A percentile compares a stretch with the other conserved stretches of the same genome.
Conservation (phyloP, 2,888 invertebrate species). For the Caenorhabditis sulstoni region DNA sequence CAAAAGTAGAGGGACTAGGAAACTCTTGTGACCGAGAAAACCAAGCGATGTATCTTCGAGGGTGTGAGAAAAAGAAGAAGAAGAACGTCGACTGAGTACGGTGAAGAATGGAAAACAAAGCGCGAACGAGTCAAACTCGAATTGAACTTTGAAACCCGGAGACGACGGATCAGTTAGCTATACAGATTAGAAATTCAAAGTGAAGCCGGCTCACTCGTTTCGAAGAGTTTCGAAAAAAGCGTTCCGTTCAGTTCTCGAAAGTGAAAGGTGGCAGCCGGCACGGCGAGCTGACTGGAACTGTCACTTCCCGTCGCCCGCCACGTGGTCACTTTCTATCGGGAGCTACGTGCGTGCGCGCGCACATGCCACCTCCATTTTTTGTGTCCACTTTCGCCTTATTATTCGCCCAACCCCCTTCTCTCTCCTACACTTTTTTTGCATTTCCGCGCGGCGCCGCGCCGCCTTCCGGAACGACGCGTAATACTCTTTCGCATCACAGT, state of each 20-base stretch:
- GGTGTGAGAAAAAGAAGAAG: not conserved
- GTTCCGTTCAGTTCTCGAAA: slow-evolving; percentile 4
- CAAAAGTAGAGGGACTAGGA: no score
- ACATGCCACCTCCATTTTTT: slow-evolving; percentile 14
- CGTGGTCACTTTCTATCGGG: slow-evolving; percentile 26
- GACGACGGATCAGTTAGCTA: not conserved
- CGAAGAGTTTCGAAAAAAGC: slow-evolving; percentile 1
- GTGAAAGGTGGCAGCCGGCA: not conserved
- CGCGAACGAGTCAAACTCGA: no score
- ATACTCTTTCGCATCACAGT: slow-evolving; percentile 40
- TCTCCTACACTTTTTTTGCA: slow-evolving; percentile 11
- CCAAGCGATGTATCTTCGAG: no score
- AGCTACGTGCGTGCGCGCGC: slow-evolving; percentile 10
- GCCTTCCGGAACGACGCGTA: slow-evolving; percentile 41
- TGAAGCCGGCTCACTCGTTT: not conserved
- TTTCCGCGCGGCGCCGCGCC: slow-evolving; percentile 14
- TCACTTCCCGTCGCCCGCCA: slow-evolving; percentile 10
- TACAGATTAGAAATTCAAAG: not conserved
- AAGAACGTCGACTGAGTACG: not conserved
- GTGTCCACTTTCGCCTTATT: slow-evolving; percentile 33
- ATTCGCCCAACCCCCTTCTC: no score
- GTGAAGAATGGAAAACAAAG: no score
- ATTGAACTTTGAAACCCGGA: not conserved
- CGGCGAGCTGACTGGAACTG: slow-evolving; percentile 23
- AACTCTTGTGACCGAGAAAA: no score